A percentile compares a stretch with the other conserved stretches of the same genome.
phyloP scores from a whole-genome alignment of 2,797 vertebrate genomes.

The Bovichtus diacanthus region DNA sequence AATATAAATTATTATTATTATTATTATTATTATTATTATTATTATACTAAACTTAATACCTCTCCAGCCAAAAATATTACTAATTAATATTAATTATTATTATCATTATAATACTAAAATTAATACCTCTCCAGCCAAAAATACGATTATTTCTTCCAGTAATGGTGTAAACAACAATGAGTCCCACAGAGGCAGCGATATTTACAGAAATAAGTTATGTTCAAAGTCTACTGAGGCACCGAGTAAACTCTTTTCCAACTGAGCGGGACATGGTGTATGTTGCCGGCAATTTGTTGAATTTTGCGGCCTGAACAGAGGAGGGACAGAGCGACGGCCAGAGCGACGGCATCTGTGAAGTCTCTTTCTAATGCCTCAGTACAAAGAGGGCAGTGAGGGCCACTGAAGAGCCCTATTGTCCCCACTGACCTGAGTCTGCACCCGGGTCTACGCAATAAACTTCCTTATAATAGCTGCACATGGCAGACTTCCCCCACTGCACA shows the following conservation, averaged over 20 bases:
- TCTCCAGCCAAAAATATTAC: too few relatives aligned
- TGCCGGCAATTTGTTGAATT: slow-evolving; percentile 46
- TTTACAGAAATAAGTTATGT: slow-evolving; percentile 4
- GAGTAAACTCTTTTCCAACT: slow-evolving; percentile 24
- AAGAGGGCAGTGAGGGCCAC: slow-evolving; percentile 47
- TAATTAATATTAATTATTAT: too few relatives aligned
- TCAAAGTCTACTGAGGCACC: background rate
- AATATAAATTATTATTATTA: too few relatives aligned
- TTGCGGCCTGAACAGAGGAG: slow-evolving; percentile 37
- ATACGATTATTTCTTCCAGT: background rate
- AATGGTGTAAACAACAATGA: background rate
- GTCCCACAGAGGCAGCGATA: background rate
- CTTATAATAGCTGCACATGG: slow-evolving; percentile 45
- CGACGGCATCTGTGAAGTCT: slow-evolving; percentile 55
- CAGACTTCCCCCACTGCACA: background rate
- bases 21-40: too few relatives aligned
- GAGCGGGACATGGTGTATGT: background rate
- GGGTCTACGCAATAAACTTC: slow-evolving; percentile 45
- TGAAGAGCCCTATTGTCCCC: slow-evolving; percentile 66
- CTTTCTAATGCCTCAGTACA: slow-evolving; percentile 40
- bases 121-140: too few relatives aligned
- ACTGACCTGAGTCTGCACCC: slow-evolving; percentile 42
- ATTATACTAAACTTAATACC: too few relatives aligned
- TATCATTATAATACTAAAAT: too few relatives aligned
- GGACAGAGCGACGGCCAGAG: slow-evolving; percentile 23